Base-by-base conservation (phyloP, 2,888 invertebrate species). In the Myathropa florea region DNA sequence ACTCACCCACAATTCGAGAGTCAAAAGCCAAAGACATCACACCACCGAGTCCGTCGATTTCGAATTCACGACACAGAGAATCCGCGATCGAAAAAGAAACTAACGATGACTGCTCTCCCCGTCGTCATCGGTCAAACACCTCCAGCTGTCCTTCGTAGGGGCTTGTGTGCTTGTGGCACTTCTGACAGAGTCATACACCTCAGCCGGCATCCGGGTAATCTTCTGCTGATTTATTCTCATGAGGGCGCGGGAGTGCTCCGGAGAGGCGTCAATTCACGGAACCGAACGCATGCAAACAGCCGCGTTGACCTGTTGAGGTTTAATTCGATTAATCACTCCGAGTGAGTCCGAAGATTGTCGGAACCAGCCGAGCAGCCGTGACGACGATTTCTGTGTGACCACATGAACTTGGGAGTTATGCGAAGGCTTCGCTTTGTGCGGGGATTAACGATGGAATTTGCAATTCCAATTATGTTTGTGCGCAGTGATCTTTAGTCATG, bases 101-200 rank as follows among this genome's bases (percentile, higher is more conserved):
- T 24, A 57, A 57, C 12, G 24, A 57, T 57, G 24, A 57, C 24
- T 24, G 12, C 14, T 46, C 46, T 9, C 46, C 14, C 4, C n/a
- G 10, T n/a, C n/a, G 53, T 0, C 57, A 23, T 1, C 70, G 77
- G 77, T 78, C 77, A 78, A 70, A 28, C 61, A 78, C 77, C 77
- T 57, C 63, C 57, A n/a, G 14, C 23, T 26, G 57, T 57, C 57
- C 57, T 57, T 57, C 57, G 57, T 26, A 57, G 23, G 57, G 57
- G 57, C 57, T 24, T 10, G 39, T 14, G n/a, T n/a, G 39, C 7
- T 14, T 39, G 18, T 46, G 46, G 46, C 18, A 46, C 46, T 46
- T 33, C 12, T 33, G 33, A 33, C 33, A 33, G 18, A 46, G 46
- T 46, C 46, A 46, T 46, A 46, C 18, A 46, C 18, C 18, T 18